These are phyloP conservation scores for Notodonta dromedarius DNA, from an alignment of 2,888 invertebrate species.

Conservation along the genomic window DNA sequence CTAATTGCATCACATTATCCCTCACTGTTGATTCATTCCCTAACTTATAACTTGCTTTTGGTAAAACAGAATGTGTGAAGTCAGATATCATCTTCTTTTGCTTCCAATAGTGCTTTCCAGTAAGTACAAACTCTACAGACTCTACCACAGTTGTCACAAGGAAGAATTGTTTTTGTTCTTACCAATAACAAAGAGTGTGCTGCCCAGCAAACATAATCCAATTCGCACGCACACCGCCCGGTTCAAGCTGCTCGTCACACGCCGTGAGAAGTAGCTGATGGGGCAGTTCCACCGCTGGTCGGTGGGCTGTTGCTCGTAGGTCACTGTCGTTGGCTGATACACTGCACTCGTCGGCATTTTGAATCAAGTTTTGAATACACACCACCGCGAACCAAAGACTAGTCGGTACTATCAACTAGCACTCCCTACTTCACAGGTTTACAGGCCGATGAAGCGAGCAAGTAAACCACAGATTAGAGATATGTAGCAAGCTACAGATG, in stretches of 20 bases:
- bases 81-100: no score
- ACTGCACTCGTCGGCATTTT: conserved; percentile 89
- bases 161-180: conserved; percentile 39
- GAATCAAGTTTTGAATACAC: conserved; percentile 26
- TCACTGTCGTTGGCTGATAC: conserved; percentile 91
- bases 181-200: conserved; percentile 75
- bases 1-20: not conserved
- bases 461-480: no score
- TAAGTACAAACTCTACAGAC: no score
- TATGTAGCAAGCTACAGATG: no score
- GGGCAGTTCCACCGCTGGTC: conserved; percentile 84
- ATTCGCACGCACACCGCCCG: conserved; percentile 72
- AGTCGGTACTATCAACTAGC: conserved; percentile 21
- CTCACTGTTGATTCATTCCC: no score
- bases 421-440: conserved; percentile 35
- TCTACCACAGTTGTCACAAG: not conserved
- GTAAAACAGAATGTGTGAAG: no score
- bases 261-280: conserved; percentile 81
- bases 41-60: not conserved
- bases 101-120: no score
- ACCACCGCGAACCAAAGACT: conserved; percentile 39
- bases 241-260: conserved; percentile 78
- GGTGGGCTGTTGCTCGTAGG: conserved; percentile 86
- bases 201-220: conserved; percentile 71
- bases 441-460: conserved; percentile 25